These are phyloP conservation scores for Pseudopodoces humilis DNA, from an alignment of 2,113 vertebrate species.

Conservation along the genomic window DNA sequence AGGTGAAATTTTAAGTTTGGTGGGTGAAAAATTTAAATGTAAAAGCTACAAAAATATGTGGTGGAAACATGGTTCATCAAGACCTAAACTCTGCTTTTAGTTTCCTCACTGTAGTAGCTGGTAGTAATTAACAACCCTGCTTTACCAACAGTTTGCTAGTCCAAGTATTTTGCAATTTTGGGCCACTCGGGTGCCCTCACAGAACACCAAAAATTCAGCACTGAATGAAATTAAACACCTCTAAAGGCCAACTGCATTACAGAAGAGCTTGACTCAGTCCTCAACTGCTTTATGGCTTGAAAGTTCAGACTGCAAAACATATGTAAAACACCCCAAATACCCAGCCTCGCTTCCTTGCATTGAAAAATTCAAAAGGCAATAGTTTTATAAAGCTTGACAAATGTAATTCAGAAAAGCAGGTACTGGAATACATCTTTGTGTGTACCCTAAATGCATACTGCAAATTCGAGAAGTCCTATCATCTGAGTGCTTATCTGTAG, in stretches of 20 bases:
- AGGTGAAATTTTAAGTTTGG: not conserved
- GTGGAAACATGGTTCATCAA: not conserved
- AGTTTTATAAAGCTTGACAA: not conserved
- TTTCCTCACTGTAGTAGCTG: not conserved
- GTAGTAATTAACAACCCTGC: not conserved
- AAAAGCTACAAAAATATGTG: not conserved
- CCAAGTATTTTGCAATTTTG: not conserved
- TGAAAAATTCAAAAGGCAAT: not conserved
- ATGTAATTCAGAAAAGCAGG: not conserved
- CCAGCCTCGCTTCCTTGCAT: not conserved
- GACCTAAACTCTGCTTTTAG: not conserved
- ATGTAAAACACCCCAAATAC: not conserved
- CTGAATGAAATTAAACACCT: not conserved
- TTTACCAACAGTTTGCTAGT: not conserved
- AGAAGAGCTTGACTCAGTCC: conserved; percentile 3
- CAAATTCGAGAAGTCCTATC: not conserved
- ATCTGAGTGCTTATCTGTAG: not conserved
- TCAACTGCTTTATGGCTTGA: not conserved
- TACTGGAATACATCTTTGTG: not conserved
- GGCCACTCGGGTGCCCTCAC: conserved; percentile 17
- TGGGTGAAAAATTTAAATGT: not conserved
- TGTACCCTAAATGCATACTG: not conserved
- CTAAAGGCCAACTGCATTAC: not conserved
- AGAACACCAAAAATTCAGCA: conserved; percentile 15
- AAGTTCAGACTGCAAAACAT: not conserved